These are phyloP conservation scores for Poeciliopsis retropinna DNA, from an alignment of 2,113 vertebrate species.

Conservation along the genomic window DNA sequence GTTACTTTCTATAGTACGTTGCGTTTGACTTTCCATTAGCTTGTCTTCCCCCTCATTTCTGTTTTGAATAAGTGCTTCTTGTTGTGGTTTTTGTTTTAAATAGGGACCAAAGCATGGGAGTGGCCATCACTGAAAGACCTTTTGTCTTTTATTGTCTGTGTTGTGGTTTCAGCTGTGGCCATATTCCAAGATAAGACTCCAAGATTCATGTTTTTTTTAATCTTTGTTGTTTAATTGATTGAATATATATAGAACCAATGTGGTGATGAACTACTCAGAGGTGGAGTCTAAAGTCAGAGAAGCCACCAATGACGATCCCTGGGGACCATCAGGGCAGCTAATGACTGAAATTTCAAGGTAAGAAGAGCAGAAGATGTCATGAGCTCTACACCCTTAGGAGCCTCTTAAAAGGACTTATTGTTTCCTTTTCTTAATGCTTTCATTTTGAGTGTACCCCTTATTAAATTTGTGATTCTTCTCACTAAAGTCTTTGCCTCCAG, in stretches of 20 bases:
- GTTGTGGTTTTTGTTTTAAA: slow-evolving; percentile 18
- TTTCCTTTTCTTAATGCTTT: neutral
- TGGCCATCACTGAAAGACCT: slow-evolving; percentile 17
- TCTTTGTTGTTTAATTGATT: neutral
- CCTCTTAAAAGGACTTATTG: neutral
- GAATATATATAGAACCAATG: slow-evolving; percentile 87
- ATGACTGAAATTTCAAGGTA: slow-evolving; percentile 98
- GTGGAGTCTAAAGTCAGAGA: slow-evolving; percentile 99
- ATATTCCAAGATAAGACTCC: neutral
- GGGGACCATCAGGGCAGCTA: slow-evolving; percentile 97
- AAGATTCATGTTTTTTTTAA: neutral
- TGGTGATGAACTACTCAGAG: slow-evolving; percentile 99
- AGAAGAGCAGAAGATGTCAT: slow-evolving; percentile 35
- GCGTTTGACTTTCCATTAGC: slow-evolving; percentile 13
- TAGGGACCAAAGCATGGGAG: slow-evolving; percentile 22
- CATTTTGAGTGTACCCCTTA: neutral
- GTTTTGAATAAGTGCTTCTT: slow-evolving; percentile 15
- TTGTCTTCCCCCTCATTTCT: slow-evolving; percentile 13
- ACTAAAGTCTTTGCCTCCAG: neutral
- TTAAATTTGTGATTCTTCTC: neutral
- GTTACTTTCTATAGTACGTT: slow-evolving; percentile 10
- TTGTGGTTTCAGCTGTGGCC: neutral
- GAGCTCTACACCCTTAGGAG: neutral
- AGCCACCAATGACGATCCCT: slow-evolving; percentile 98
- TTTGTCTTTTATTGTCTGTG: slow-evolving; percentile 13